Evolutionary conservation across 64 coral and sea anemone genomes (phyloP).

Genomic region (Pachyseris speciosa): DNA sequence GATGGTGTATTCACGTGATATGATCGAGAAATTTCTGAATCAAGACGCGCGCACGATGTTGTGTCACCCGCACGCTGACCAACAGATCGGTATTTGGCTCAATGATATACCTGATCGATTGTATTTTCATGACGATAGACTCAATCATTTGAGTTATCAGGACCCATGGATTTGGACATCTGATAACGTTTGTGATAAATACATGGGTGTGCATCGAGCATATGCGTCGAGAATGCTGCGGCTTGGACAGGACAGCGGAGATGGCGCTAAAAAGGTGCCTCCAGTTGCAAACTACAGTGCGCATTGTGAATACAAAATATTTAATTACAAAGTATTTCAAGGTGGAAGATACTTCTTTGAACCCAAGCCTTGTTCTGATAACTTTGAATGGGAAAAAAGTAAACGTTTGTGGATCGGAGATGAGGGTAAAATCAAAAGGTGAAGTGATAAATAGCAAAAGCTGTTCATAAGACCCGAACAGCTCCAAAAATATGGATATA

Average conservation of each 20-base stretch:
- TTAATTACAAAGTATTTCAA: background rate
- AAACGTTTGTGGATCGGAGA: background rate
- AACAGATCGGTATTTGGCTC: constrained; percentile 75
- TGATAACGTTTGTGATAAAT: constrained; percentile 27
- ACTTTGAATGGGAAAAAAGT: background rate
- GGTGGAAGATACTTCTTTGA: background rate
- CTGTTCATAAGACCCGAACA: no score
- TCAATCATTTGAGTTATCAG: background rate
- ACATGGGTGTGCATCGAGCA: constrained; percentile 46
- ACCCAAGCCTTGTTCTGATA: constrained; percentile 15
- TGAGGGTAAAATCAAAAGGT: background rate
- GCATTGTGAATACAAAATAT: background rate
- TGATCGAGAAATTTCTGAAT: constrained; percentile 35
- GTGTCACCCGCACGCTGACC: constrained; percentile 72
- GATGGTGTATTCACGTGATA: constrained; percentile 54
- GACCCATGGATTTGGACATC: background rate
- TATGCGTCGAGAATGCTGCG: constrained; percentile 9
- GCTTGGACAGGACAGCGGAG: constrained; percentile 19
- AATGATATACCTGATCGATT: constrained; percentile 27
- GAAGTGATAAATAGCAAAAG: no score
- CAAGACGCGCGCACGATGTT: constrained; percentile 52
- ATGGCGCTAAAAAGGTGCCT: background rate
- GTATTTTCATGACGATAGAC: constrained; percentile 33
- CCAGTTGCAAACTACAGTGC: background rate
- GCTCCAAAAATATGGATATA: no score